Evolutionary conservation across 1,140 invertebrate genomes (phyloP), one percentile per base, ranked within the genome.

Genomic region (Prorops nasuta): DNA sequence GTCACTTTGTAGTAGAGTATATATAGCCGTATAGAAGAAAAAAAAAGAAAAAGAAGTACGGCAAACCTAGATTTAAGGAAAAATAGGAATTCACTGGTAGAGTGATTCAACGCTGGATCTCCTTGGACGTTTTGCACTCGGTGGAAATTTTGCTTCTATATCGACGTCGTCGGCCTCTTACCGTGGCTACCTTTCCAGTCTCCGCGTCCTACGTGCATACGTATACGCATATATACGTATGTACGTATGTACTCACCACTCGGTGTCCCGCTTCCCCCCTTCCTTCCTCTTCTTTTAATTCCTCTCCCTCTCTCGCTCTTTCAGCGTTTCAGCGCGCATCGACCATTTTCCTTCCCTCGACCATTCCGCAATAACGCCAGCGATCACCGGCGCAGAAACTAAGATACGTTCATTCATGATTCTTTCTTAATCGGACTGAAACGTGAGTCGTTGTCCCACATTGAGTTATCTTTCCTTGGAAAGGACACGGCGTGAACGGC

Each of bases 71-170:
- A 56, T 56, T 56, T 49, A 32, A 50, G 21, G 55, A 67, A 67
- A 66, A 66, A 64, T 59, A 21, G 31, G 49, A 54, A 61, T 63
- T n/a, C n/a, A n/a, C n/a, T n/a, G n/a, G n/a, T n/a, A n/a, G 39
- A 46, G 52, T 69, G 65, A 69, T 50, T 66, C 65, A 66, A 50
- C 64, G 64, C 63, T 55, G 52, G 65, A 64, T 69, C 59, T 67
- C 65, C 63, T 69, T 66, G 64, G 61, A 50, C 63, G 40, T 57
- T 64, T 63, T 56, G 39, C 59, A 47, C 54, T 44, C 53, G 44
- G 58, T 43, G 49, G 54, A 57, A 60, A 59, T 51, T 41, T 46
- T 42, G 36, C 49, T 39, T 20, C 45, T 49, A 43, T 28, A 28
- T n/a, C n/a, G n/a, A n/a, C n/a, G n/a, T n/a, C n/a, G n/a, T 47